Conservation (phyloP, 2,888 invertebrate genomes). For the Spisula solida region DNA sequence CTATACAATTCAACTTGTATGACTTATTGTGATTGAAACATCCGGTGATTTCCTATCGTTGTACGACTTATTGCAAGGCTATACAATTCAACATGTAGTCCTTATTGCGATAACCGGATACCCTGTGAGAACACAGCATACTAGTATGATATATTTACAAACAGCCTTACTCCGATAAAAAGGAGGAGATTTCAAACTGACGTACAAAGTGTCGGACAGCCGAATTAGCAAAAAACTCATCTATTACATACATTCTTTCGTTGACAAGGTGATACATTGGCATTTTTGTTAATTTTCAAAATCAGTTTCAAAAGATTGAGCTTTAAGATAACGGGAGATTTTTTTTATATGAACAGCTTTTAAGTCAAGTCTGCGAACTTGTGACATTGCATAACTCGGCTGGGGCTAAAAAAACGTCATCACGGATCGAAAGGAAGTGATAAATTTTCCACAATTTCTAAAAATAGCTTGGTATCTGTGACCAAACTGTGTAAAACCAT, state of each 20-base stretch:
- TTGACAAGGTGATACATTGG: not conserved
- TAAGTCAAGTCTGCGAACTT: not conserved
- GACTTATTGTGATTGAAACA: too few relatives aligned
- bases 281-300: conserved; percentile 8
- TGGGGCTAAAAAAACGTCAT: not conserved
- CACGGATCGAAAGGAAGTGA: not conserved
- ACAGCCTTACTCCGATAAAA: too few relatives aligned
- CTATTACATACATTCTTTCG: not conserved
- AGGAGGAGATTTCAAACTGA: too few relatives aligned
- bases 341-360: not conserved
- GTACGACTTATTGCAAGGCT: too few relatives aligned
- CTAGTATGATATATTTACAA: too few relatives aligned
- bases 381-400: conserved; percentile 12
- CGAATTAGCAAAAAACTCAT: not conserved
- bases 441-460: conserved; percentile 16
- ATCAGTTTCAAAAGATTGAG: not conserved
- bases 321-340: not conserved
- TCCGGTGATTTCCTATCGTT: too few relatives aligned
- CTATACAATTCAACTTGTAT: too few relatives aligned
- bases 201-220: too few relatives aligned
- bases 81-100: too few relatives aligned
- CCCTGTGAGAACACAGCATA: too few relatives aligned
- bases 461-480: conserved; percentile 26
- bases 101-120: too few relatives aligned
- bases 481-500: not conserved